A percentile compares a stretch with the other conserved stretches of the same genome.
These are phyloP conservation scores for Petrosia ficiformis DNA, from an alignment of 37 sponge, comb jelly and placozoan species.

Conservation along the genomic window DNA sequence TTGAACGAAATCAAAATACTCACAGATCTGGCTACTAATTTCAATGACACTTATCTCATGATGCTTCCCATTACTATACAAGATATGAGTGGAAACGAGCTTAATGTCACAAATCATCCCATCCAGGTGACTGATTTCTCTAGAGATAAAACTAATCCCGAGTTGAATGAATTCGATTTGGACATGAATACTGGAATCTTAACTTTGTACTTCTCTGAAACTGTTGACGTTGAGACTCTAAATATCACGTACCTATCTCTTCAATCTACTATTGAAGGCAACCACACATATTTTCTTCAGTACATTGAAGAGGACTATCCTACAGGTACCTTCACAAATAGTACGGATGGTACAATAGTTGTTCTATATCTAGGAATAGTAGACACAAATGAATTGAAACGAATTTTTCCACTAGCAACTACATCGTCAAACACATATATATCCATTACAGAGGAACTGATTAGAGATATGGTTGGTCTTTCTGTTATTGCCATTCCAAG, in stretches of 20 bases:
- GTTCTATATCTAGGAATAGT: constrained; percentile 48
- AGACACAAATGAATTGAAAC: constrained; percentile 75
- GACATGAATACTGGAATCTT: constrained; percentile 68
- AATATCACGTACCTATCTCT: constrained; percentile 55
- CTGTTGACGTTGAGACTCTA: constrained; percentile 54
- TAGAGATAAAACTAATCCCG: constrained; percentile 61
- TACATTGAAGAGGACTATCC: constrained; percentile 19
- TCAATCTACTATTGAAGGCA: constrained; percentile 12
- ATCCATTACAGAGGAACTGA: constrained; percentile 20
- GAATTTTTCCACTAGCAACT: constrained; percentile 58
- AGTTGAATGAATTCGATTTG: constrained; percentile 58
- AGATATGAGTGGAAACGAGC: constrained; percentile 70
- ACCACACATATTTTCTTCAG: constrained; percentile 46
- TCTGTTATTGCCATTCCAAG: constrained; percentile 38
- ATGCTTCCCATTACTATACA: constrained; percentile 26
- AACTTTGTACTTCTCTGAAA: constrained; percentile 72
- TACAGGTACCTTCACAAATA: constrained; percentile 56
- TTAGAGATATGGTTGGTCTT: constrained; percentile 70
- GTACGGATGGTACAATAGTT: constrained; percentile 67
- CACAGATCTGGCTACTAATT: constrained; percentile 52
- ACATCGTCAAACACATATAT: constrained; percentile 57
- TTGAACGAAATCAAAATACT: constrained; percentile 79
- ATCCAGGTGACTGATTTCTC: constrained; percentile 26
- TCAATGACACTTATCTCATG: constrained; percentile 40
- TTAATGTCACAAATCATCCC: constrained; percentile 66